phyloP scores from a whole-genome alignment of 2,888 invertebrate genomes.

The Muschampia plurimacula region DNA sequence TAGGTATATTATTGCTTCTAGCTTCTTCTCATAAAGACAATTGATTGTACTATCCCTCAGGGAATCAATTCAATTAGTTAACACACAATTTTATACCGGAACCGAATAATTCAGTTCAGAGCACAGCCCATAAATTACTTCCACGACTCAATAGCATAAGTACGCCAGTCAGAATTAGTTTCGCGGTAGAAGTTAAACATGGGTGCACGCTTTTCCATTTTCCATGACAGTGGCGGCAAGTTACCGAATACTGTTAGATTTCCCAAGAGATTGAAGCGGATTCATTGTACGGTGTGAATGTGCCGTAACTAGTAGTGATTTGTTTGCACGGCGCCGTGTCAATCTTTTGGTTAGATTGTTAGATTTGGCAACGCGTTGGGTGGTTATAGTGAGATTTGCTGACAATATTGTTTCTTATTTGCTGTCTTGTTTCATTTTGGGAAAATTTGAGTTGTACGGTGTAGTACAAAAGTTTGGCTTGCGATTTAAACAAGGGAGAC shows the following conservation, averaged over 20 bases:
- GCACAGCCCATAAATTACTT: conserved; percentile 29
- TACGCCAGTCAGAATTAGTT: conserved; percentile 36
- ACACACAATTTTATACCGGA: neutral
- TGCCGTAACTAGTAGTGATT: conserved; percentile 42
- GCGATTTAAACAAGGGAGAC: no score
- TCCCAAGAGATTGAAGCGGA: conserved; percentile 49
- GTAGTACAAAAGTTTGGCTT: neutral
- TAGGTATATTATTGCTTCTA: neutral
- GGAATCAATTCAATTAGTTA: neutral
- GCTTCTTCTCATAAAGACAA: neutral
- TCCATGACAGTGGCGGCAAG: conserved; percentile 46
- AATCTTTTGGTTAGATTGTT: conserved; percentile 8
- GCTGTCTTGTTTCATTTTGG: neutral
- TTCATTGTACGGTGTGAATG: conserved; percentile 48
- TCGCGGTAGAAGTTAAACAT: conserved; percentile 39
- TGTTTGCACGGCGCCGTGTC: conserved; percentile 33
- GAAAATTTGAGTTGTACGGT: neutral
- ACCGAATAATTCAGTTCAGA: conserved; percentile 1
- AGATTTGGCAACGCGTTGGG: neutral
- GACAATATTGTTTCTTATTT: neutral
- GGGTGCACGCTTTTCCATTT: conserved; percentile 42
- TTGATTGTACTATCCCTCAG: neutral
- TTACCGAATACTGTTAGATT: conserved; percentile 52
- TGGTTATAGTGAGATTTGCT: neutral
- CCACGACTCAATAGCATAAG: conserved; percentile 28